phyloP scores from a whole-genome alignment of 2,113 vertebrate species.

The Brachyhypopomus occidentalis region DNA sequence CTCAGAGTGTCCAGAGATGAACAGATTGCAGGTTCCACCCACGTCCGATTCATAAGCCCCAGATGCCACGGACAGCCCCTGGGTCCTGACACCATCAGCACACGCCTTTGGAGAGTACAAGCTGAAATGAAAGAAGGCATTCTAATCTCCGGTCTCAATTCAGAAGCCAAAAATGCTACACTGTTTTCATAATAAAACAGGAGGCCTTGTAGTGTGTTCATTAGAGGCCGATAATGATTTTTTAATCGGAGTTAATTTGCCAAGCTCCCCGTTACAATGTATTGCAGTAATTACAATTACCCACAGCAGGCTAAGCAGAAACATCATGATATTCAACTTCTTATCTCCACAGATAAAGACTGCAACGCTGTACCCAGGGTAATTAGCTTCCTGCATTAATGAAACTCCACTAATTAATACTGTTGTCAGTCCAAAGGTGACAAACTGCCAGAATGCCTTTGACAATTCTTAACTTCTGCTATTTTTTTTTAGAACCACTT shows the following conservation, averaged over 20 bases:
- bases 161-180: conserved; percentile 61
- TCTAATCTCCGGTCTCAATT: conserved; percentile 65
- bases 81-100: conserved; percentile 9
- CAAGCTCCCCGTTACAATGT: conserved; percentile 57
- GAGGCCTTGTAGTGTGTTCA: conserved; percentile 65
- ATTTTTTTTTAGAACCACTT: too few relatives aligned
- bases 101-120: conserved; percentile 39
- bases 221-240: conserved; percentile 74
- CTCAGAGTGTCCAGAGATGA: conserved; percentile 9
- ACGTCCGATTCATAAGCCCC: conserved; percentile 28
- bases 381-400: conserved; percentile 70
- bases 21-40: conserved; percentile 14
- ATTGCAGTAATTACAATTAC: conserved; percentile 65
- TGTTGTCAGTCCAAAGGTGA: conserved; percentile 28
- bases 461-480: background rate
- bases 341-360: conserved; percentile 66
- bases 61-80: conserved; percentile 7
- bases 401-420: conserved; percentile 70
- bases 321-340: conserved; percentile 64
- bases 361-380: conserved; percentile 61
- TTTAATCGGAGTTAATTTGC: conserved; percentile 71
- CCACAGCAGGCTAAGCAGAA: conserved; percentile 61
- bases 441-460: conserved; percentile 26
- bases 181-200: conserved; percentile 64
- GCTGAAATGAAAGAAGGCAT: conserved; percentile 57